phyloP scores from a whole-genome alignment of 2,113 vertebrate species.

The Nothoprocta perdicaria region DNA sequence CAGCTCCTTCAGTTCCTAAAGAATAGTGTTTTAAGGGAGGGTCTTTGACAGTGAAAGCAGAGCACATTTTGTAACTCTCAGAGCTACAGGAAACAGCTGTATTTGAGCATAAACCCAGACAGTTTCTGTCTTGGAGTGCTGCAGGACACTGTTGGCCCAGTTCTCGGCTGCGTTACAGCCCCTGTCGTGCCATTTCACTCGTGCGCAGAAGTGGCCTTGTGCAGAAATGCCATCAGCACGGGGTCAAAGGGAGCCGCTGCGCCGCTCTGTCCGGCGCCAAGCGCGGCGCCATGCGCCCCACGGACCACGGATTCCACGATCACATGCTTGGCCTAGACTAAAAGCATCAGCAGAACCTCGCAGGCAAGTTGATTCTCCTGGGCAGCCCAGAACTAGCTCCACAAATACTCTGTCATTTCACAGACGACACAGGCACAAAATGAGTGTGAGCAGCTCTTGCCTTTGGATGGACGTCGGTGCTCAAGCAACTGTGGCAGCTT shows the following conservation, averaged over 20 bases:
- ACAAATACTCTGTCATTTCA: neutral
- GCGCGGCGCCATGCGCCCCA: neutral
- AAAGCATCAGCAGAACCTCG: slow-evolving; percentile 6
- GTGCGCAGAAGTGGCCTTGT: neutral
- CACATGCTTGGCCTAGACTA: neutral
- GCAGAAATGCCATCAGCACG: neutral
- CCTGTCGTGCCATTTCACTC: neutral
- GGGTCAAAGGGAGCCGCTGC: neutral
- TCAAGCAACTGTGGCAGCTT: neutral
- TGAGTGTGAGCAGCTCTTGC: neutral
- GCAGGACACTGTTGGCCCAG: slow-evolving; percentile 40
- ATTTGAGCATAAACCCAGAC: slow-evolving; percentile 16
- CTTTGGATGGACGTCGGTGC: neutral
- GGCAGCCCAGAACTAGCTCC: neutral
- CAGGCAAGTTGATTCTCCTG: neutral
- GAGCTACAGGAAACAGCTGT: slow-evolving; percentile 50
- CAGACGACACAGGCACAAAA: neutral
- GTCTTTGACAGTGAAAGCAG: slow-evolving; percentile 42
- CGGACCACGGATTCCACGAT: neutral
- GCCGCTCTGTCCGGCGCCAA: neutral
- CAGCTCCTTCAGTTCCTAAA: neutral
- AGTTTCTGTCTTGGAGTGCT: slow-evolving; percentile 27
- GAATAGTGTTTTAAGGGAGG: slow-evolving; percentile 37
- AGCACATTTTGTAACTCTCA: slow-evolving; percentile 41
- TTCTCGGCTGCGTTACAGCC: slow-evolving; percentile 24